Conservation (phyloP, 2,888 invertebrate genomes). For the Sminthurides aquaticus region DNA sequence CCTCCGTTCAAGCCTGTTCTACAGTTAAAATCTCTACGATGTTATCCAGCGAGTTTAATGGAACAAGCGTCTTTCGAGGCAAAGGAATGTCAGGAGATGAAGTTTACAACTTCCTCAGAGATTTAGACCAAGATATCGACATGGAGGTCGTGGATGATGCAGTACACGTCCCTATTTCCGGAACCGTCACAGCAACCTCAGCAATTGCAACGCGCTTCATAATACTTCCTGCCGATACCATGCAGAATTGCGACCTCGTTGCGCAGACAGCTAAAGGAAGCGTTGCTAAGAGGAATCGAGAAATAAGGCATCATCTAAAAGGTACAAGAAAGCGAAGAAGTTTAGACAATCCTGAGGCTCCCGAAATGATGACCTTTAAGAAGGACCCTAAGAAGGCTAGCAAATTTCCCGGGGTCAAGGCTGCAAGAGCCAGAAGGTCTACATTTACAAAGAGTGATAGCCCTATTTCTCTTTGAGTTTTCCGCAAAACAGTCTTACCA, state of each 20-base stretch:
- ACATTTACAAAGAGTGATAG: too few relatives aligned
- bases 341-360: neutral
- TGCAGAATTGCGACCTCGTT: neutral
- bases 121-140: neutral
- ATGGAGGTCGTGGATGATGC: neutral
- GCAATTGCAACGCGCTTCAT: neutral
- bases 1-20: neutral
- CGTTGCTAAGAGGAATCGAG: neutral
- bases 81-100: neutral
- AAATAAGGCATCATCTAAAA: neutral
- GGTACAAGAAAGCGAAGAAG: neutral
- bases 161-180: neutral
- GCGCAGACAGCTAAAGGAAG: neutral
- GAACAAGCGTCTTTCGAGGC: neutral
- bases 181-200: neutral
- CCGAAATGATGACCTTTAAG: neutral
- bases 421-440: too few relatives aligned
- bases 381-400: neutral
- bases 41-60: neutral
- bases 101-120: neutral
- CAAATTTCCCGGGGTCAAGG: neutral
- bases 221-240: neutral
- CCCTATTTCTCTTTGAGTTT: too few relatives aligned
- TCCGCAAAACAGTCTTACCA: too few relatives aligned
- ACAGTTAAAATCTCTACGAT: neutral